Conservation (phyloP, 2,888 invertebrate genomes). For the Pristionchus entomophagus region DNA sequence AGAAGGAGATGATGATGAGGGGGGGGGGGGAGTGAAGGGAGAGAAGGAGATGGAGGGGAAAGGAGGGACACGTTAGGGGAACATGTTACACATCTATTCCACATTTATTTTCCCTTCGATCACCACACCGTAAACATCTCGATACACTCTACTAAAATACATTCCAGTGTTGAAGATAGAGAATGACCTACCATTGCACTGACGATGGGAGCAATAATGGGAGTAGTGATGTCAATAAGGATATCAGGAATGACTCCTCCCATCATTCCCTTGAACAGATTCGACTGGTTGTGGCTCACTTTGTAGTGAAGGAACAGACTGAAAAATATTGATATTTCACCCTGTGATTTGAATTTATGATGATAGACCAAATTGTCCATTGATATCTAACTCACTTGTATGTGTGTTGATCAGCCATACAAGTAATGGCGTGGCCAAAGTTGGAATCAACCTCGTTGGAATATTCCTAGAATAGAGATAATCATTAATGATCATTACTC, state of each 20-base stretch:
- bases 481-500: not conserved
- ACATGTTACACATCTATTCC: no score
- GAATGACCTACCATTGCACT: conserved; percentile 16
- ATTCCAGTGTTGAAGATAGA: no score
- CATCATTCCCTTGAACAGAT: conserved; percentile 45
- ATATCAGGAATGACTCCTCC: conserved; percentile 25
- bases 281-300: conserved; percentile 37
- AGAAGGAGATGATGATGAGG: no score
- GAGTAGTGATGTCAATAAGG: conserved; percentile 31
- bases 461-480: conserved; percentile 40
- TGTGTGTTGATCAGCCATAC: conserved; percentile 47
- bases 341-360: not conserved
- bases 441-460: not conserved
- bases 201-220: conserved; percentile 33
- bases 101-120: no score
- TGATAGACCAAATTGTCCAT: not conserved
- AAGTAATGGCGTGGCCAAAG: conserved; percentile 37
- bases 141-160: not conserved
- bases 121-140: not conserved
- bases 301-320: conserved; percentile 47
- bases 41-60: no score
- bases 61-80: no score
- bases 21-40: no score
- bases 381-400: not conserved
- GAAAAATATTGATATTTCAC: not conserved